Conservation (phyloP, 2,888 invertebrate genomes). For the Odontocolon sp. region DNA sequence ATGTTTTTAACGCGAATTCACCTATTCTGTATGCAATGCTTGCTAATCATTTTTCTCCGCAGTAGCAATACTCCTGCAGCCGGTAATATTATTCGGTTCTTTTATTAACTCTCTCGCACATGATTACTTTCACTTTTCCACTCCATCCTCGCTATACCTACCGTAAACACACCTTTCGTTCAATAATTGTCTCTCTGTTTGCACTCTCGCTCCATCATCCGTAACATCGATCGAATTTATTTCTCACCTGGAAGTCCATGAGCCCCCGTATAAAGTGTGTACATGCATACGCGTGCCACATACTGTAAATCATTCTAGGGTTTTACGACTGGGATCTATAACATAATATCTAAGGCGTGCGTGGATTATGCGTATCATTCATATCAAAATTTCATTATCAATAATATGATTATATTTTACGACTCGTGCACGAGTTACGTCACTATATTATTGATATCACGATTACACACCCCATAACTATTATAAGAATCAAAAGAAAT, state of each 20-base stretch:
- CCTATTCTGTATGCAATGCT: constrained; percentile 6
- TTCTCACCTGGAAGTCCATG: constrained; percentile 44
- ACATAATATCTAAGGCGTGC: constrained; percentile 22
- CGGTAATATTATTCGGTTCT: constrained; percentile 51
- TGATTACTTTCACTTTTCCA: constrained; percentile 59
- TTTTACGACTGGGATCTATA: constrained; percentile 25
- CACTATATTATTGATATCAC: background rate
- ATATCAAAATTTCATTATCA: constrained; percentile 36
- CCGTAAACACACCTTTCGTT: constrained; percentile 16
- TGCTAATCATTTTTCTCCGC: constrained; percentile 53
- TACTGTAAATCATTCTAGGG: constrained; percentile 51
- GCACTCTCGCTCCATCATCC: background rate
- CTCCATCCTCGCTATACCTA: background rate
- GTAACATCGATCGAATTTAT: constrained; percentile 27
- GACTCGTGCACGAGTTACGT: constrained; percentile 7
- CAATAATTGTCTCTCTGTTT: constrained; percentile 50
- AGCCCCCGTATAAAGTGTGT: background rate
- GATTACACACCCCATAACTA: background rate
- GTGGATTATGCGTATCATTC: background rate
- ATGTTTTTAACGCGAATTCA: constrained; percentile 36
- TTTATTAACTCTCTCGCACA: constrained; percentile 47
- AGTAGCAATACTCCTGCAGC: constrained; percentile 34
- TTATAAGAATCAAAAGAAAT: background rate
- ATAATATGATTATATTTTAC: constrained; percentile 34
- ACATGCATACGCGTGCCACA: background rate